These are phyloP conservation scores for Urophycis tenuis DNA, from an alignment of 2,797 vertebrate species.

Conservation along the genomic window DNA sequence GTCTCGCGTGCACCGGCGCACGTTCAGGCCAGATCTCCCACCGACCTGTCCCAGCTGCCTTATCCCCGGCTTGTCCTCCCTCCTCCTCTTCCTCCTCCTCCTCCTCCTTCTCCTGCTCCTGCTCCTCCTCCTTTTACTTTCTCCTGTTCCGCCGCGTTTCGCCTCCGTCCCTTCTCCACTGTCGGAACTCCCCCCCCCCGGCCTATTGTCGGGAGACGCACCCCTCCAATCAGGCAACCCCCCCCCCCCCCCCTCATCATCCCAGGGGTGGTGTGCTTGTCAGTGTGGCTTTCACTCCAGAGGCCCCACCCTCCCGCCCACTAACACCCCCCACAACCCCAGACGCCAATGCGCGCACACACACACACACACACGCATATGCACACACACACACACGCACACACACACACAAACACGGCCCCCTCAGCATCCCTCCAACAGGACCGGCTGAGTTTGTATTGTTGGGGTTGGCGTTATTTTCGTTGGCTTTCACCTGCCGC, in stretches of 20 bases:
- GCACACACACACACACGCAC: not conserved
- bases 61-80: conserved; percentile 55
- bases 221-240: conserved; percentile 20
- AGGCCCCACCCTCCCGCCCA: conserved; percentile 26
- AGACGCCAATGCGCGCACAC: conserved; percentile 19
- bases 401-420: not conserved
- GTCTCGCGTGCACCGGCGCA: conserved; percentile 48
- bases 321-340: conserved; percentile 9
- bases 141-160: conserved; percentile 26
- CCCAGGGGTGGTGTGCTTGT: conserved; percentile 43
- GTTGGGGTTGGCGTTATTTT: not conserved
- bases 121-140: conserved; percentile 27
- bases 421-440: not conserved
- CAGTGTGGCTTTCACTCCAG: conserved; percentile 49
- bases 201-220: conserved; percentile 46
- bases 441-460: conserved; percentile 1
- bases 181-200: conserved; percentile 35
- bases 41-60: conserved; percentile 67
- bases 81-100: conserved; percentile 36
- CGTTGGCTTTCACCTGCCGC: not conserved
- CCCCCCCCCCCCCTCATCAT: not conserved
- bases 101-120: conserved; percentile 24
- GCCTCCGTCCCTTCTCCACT: conserved; percentile 23
- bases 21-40: conserved; percentile 61
- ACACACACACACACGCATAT: conserved; percentile 20